Evolutionary conservation across 2,113 vertebrate genomes (phyloP).

Genomic region (Calidris pygmaea): DNA sequence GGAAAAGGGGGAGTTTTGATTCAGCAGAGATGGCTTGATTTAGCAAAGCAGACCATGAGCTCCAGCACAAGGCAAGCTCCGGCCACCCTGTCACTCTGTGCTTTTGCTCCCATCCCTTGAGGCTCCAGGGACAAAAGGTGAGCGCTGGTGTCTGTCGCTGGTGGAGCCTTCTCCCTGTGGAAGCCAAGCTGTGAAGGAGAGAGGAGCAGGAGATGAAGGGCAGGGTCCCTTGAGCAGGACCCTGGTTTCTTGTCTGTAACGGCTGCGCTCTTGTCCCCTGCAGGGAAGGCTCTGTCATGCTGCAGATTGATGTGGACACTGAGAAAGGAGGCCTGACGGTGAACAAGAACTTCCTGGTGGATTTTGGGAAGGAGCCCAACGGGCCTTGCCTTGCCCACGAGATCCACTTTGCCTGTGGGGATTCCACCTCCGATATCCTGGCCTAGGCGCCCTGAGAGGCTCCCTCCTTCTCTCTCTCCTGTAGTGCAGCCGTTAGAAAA

Average conservation of each 20-base stretch:
- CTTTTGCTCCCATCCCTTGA: background rate
- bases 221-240: background rate
- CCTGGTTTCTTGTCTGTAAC: background rate
- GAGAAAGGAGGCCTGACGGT: conserved; percentile 78
- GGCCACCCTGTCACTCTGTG: background rate
- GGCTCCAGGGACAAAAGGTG: rapidly evolving
- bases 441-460: conserved; percentile 10
- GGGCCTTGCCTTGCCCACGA: conserved; percentile 87
- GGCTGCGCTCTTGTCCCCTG: background rate
- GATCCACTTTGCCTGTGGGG: conserved; percentile 84
- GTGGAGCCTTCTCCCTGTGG: background rate
- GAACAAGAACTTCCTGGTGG: conserved; percentile 89
- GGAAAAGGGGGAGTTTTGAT: background rate
- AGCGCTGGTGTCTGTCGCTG: background rate
- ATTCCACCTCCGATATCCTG: conserved; percentile 88
- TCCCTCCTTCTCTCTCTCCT: background rate
- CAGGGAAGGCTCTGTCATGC: conserved; percentile 89
- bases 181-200: background rate
- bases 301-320: conserved; percentile 87
- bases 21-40: background rate
- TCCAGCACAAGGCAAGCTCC: background rate
- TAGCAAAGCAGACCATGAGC: background rate
- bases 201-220: background rate
- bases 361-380: conserved; percentile 87
- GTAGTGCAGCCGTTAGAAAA: background rate